phyloP scores from a whole-genome alignment of 2,113 vertebrate genomes.

The Butastur rufipennis region DNA sequence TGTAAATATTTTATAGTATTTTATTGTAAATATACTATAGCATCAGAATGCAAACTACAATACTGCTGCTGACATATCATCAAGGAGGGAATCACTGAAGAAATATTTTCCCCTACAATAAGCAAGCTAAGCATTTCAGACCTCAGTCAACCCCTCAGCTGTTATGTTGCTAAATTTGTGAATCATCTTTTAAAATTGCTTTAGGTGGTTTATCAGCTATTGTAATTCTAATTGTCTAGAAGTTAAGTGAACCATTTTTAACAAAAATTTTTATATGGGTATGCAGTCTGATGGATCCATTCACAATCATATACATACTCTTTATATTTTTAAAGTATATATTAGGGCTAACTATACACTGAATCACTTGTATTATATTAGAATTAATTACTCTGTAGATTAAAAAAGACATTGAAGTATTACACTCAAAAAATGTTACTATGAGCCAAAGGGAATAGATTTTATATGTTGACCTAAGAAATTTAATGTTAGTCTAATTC shows the following conservation, averaged over 20 bases:
- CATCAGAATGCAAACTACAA: not conserved
- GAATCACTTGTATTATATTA: not conserved
- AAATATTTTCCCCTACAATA: not conserved
- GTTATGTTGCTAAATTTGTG: not conserved
- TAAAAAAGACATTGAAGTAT: not conserved
- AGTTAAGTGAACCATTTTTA: not conserved
- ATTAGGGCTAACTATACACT: not conserved
- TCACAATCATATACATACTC: not conserved
- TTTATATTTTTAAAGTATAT: not conserved
- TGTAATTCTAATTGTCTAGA: not conserved
- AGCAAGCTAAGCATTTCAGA: not conserved
- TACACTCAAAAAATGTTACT: not conserved
- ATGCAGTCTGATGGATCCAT: not conserved
- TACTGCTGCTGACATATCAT: not conserved
- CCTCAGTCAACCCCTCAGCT: not conserved
- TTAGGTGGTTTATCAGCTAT: not conserved
- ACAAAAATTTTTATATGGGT: not conserved
- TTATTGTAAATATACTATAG: not conserved
- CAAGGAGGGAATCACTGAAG: not conserved
- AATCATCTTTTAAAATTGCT: not conserved
- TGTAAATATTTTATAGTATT: not conserved
- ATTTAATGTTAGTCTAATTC: not conserved
- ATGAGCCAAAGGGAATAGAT: not conserved
- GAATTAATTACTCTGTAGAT: not conserved
- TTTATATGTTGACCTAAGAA: not conserved